These are phyloP conservation scores for Mixornis gularis DNA, from an alignment of 2,113 vertebrate genomes.

Conservation along the genomic window DNA sequence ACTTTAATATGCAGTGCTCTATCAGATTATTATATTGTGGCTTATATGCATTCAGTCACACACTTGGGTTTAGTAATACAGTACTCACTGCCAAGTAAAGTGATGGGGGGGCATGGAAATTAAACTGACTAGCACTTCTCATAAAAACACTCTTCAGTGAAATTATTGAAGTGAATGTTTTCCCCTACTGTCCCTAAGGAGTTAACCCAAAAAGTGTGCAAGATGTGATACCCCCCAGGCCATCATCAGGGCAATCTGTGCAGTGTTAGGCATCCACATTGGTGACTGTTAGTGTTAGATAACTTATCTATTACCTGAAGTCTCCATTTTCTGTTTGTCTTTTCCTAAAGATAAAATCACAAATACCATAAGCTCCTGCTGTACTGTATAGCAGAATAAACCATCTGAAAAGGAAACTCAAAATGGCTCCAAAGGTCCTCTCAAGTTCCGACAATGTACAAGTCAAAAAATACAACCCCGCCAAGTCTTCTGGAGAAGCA, in stretches of 20 bases:
- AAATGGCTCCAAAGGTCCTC: background rate
- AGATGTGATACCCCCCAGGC: background rate
- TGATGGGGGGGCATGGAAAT: background rate
- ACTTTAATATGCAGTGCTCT: background rate
- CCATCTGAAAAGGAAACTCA: background rate
- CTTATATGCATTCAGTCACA: background rate
- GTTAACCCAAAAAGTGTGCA: background rate
- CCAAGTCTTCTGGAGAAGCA: background rate
- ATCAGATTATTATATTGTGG: background rate
- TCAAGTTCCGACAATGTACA: background rate
- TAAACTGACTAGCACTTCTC: background rate
- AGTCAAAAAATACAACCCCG: rapidly evolving
- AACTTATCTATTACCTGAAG: constrained; percentile 61
- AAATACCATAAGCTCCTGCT: constrained; percentile 19
- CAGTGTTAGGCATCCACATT: background rate
- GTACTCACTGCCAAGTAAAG: background rate
- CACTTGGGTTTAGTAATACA: constrained; percentile 4
- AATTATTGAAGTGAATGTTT: background rate
- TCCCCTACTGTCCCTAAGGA: background rate
- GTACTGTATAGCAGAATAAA: background rate
- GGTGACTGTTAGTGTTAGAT: constrained; percentile 24
- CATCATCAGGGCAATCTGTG: background rate
- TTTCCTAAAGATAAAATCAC: constrained; percentile 61
- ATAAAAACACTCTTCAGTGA: background rate
- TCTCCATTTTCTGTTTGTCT: constrained; percentile 53